phyloP scores from a whole-genome alignment of 1,140 invertebrate species.

The Drosophila ananassae region DNA sequence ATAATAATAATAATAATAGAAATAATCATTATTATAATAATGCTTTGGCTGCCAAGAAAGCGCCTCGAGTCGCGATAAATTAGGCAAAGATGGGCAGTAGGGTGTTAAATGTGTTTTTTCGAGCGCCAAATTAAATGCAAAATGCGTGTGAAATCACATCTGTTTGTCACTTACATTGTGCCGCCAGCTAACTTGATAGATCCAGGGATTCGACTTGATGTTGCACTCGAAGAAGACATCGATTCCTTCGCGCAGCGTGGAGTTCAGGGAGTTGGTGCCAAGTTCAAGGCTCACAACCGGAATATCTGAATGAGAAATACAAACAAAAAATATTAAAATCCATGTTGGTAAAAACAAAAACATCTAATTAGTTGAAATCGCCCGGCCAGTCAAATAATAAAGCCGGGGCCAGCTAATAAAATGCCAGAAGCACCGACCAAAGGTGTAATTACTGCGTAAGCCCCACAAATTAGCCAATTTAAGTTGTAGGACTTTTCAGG shows the following conservation, averaged over 20 bases:
- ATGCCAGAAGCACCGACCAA: conserved; percentile 29
- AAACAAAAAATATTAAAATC: background rate
- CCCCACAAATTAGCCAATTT: conserved; percentile 82
- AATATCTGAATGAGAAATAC: conserved; percentile 86
- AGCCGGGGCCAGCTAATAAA: conserved; percentile 46
- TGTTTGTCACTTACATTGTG: conserved; percentile 89
- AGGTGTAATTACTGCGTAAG: conserved; percentile 78
- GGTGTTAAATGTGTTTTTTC: background rate
- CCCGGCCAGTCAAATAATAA: conserved; percentile 43
- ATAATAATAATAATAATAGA: conserved; percentile 73
- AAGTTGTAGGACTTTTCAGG: conserved; percentile 51
- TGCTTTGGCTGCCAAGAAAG: background rate
- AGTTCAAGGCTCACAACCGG: conserved; percentile 91
- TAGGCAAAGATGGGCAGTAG: conserved; percentile 8
- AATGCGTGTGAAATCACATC: conserved; percentile 7
- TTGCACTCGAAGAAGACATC: conserved; percentile 96
- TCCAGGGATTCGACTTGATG: conserved; percentile 94
- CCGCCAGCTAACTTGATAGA: conserved; percentile 92
- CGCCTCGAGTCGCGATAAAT: conserved; percentile 9
- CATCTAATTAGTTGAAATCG: conserved; percentile 44
- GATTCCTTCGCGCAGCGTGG: conserved; percentile 91
- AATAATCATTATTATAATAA: conserved; percentile 66
- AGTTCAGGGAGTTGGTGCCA: conserved; percentile 91
- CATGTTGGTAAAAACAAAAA: background rate
- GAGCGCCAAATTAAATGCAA: background rate